These are phyloP conservation scores for Xerus inauris DNA, from an alignment of 2,113 vertebrate species.

Conservation along the genomic window DNA sequence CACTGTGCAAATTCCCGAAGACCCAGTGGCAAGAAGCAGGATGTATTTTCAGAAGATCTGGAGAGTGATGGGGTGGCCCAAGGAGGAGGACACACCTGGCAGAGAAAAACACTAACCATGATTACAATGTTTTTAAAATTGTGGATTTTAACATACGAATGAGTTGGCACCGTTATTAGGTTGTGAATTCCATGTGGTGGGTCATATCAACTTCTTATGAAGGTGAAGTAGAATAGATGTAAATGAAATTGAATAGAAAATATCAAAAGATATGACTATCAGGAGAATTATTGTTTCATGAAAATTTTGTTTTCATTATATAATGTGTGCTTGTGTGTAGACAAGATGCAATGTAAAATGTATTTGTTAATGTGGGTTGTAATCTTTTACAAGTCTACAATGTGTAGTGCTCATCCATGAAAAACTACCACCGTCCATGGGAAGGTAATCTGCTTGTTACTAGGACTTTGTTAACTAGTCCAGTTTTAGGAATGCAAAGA, in stretches of 20 bases:
- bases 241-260: conserved; percentile 35
- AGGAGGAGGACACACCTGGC: background rate
- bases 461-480: background rate
- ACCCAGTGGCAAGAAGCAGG: background rate
- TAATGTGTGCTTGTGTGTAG: too few species aligned
- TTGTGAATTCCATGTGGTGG: background rate
- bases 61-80: fast-evolving
- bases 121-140: background rate
- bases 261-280: background rate
- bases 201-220: background rate
- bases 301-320: background rate
- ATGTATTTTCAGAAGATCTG: background rate
- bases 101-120: background rate
- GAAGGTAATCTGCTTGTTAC: background rate
- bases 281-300: background rate
- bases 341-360: background rate
- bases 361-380: background rate
- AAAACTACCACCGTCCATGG: background rate
- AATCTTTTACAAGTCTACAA: background rate
- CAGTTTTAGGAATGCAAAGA: too few species aligned
- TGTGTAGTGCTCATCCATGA: background rate
- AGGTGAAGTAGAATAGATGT: background rate
- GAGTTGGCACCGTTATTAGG: background rate
- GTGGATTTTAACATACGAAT: background rate
- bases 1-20: background rate